These are phyloP conservation scores for Eristalis pertinax DNA, from an alignment of 2,888 invertebrate genomes.

Conservation along the genomic window DNA sequence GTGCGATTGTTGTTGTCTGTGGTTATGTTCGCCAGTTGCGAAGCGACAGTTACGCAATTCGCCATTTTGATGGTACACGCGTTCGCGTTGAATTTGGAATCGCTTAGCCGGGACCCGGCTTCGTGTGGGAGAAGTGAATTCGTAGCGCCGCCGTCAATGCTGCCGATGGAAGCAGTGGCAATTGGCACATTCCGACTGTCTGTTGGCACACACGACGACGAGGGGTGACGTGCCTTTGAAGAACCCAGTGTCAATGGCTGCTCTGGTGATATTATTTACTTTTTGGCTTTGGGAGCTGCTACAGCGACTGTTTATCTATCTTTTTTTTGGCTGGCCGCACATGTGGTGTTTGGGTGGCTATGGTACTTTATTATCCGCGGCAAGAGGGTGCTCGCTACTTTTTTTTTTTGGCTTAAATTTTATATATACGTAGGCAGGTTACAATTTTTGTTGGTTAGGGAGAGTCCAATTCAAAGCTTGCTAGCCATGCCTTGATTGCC, in stretches of 20 bases:
- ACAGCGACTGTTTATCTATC: slow-evolving; percentile 29
- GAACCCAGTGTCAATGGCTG: slow-evolving; percentile 12
- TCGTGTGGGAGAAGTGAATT: not conserved
- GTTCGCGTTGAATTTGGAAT: slow-evolving; percentile 24
- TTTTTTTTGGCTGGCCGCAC: slow-evolving; percentile 1
- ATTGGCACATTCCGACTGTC: not conserved
- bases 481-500: not conserved
- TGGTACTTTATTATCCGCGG: not conserved
- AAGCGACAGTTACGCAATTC: slow-evolving; percentile 47
- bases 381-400: not conserved
- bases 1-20: slow-evolving; percentile 44
- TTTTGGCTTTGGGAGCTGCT: not conserved
- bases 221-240: not conserved
- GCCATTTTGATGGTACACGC: slow-evolving; percentile 24
- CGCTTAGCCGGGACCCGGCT: slow-evolving; percentile 2
- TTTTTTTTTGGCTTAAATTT: not conserved
- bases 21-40: slow-evolving; percentile 36
- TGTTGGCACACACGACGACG: not conserved
- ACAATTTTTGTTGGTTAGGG: not conserved
- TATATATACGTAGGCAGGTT: not conserved
- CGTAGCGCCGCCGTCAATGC: slow-evolving; percentile 16
- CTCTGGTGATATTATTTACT: slow-evolving; percentile 26
- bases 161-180: not conserved
- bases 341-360: not conserved
- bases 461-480: too few relatives aligned